Conservation (phyloP, 2,797 vertebrate species). For the Trichosurus vulpecula region DNA sequence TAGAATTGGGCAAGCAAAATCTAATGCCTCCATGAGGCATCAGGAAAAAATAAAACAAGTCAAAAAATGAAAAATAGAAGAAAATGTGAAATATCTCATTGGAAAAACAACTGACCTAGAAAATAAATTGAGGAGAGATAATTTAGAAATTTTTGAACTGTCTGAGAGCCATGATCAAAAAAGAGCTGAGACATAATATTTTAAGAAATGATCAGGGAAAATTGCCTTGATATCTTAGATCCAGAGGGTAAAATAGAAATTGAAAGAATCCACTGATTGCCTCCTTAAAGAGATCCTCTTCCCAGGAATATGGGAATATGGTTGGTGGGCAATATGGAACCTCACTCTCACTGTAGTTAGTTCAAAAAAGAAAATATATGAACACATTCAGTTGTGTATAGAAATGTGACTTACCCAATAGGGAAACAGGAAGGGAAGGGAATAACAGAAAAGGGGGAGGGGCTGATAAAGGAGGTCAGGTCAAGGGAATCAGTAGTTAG, state of each 20-base stretch:
- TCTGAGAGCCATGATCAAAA: neutral
- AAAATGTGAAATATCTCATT: neutral
- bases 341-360: neutral
- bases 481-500: neutral
- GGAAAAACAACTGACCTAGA: neutral
- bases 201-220: neutral
- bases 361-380: neutral
- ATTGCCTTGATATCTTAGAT: neutral
- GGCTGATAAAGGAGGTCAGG: neutral
- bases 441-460: neutral
- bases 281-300: neutral
- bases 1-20: neutral
- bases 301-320: no score
- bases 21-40: neutral
- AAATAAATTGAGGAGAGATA: neutral
- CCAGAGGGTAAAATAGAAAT: neutral
- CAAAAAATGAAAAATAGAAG: neutral
- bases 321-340: neutral
- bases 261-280: neutral
- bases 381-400: neutral
- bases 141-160: neutral
- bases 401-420: neutral
- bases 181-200: neutral
- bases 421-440: neutral
- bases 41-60: neutral